Evolutionary conservation across 2,888 invertebrate species (phyloP), one percentile per base, ranked within the genome.

Genomic region (Azorinus chamasolen): DNA sequence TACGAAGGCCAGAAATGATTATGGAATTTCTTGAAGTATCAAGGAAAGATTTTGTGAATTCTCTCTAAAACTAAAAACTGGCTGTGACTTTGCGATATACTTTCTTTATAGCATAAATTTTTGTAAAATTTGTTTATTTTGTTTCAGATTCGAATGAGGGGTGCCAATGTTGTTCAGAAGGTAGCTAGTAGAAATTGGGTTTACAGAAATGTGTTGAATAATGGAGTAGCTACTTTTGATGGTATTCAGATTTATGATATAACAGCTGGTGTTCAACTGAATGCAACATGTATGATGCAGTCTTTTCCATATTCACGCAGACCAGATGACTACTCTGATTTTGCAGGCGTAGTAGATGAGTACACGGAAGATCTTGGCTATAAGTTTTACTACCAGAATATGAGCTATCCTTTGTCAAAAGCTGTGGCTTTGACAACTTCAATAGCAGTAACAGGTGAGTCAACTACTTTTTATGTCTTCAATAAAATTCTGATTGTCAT

Each of bases 181-280:
- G 37, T 25, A 55, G 73, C 74, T 16, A 71, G 58, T n/a, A 54
- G 76, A 25, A 68, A 73, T 41, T 66, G 62, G 24, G 77, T 84
- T 12, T 63, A 77, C 5, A 61, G 82, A 64, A 61, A 83, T 37
- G 59, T 78, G 50, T 76, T 84, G 12, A 27, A 20, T 1, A 51
- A n/a, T 46, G 86, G 86, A 24, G 37, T 25, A 3, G 79, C 74
- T 6, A 51, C 64, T 0, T 84, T 83, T 48, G 50, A 18, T n/a
- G 78, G 78, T 46, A 51, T 86, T 12, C 50, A 70, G n/a, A 50
- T 86, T 14, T 48, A 83, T 14, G 86, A 86, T 76, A 76, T 83
- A 0, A 66, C 68, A 27, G 18, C 16, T 8, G 24, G 24, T 25
- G 75, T 76, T 2, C 62, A 66, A 50, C 59, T 85, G 18, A 85